Evolutionary conservation across 2,113 vertebrate genomes (phyloP).

Genomic region (Pelodiscus sinensis): DNA sequence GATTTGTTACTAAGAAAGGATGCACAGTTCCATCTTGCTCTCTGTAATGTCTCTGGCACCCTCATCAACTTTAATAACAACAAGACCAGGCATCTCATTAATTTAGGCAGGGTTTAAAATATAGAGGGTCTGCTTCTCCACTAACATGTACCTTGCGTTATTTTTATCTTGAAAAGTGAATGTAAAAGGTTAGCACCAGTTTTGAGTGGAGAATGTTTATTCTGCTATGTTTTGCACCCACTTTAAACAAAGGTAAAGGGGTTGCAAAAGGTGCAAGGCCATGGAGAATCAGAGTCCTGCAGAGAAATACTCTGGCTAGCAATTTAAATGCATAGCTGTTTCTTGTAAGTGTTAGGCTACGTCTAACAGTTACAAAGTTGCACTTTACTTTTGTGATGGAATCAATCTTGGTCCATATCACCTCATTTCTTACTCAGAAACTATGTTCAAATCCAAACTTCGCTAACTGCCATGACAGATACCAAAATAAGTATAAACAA

Average conservation of each 20-base stretch:
- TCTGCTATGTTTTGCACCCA: neutral
- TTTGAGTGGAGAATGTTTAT: neutral
- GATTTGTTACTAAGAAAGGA: neutral
- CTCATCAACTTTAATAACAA: neutral
- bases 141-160: neutral
- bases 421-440: neutral
- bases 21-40: neutral
- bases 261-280: neutral
- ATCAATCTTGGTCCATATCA: neutral
- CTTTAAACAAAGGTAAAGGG: neutral
- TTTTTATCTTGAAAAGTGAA: neutral
- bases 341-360: neutral
- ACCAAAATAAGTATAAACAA: neutral
- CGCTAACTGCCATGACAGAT: neutral
- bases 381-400: neutral
- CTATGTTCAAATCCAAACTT: neutral
- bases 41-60: neutral
- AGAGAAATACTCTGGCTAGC: neutral
- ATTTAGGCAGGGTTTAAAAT: neutral
- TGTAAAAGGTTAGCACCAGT: neutral
- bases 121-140: neutral
- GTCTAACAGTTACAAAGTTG: neutral
- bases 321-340: neutral
- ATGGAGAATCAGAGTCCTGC: neutral
- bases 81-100: accelerated